These are phyloP conservation scores for Drosophila parvula DNA, from an alignment of 1,140 invertebrate species.

Conservation along the genomic window DNA sequence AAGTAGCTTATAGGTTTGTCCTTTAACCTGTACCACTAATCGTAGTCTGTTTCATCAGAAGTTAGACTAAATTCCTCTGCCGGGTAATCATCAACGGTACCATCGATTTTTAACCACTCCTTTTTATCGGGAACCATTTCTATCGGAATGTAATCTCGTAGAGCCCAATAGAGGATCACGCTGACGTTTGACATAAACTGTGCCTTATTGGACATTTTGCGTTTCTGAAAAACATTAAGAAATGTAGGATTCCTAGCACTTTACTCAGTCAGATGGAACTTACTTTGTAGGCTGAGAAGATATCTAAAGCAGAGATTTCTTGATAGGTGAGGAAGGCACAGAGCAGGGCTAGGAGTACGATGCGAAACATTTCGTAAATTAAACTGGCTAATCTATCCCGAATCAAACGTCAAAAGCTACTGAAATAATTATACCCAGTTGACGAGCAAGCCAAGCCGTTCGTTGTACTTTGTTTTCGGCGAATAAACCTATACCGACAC, in stretches of 20 bases:
- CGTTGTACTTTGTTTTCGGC: background rate
- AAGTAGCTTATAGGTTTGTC: background rate
- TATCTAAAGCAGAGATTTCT: background rate
- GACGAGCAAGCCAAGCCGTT: background rate
- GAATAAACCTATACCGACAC: conserved; percentile 34
- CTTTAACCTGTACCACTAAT: background rate
- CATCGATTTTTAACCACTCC: conserved; percentile 4
- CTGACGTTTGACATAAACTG: conserved; percentile 28
- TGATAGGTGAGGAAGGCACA: background rate
- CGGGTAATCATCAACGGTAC: background rate
- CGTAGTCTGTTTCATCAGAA: background rate
- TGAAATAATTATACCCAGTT: background rate
- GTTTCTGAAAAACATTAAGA: background rate
- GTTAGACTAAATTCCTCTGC: background rate
- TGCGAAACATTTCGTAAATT: conserved; percentile 1
- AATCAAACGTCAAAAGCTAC: background rate
- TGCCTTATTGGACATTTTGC: background rate
- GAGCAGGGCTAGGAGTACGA: background rate
- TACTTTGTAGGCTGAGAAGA: background rate
- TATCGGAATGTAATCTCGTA: background rate
- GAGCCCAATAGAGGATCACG: background rate
- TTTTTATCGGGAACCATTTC: background rate
- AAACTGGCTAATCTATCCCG: background rate
- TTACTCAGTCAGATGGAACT: background rate
- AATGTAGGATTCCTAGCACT: background rate